These are phyloP conservation scores for Pteruthius melanotis DNA, from an alignment of 2,113 vertebrate species.

Conservation along the genomic window DNA sequence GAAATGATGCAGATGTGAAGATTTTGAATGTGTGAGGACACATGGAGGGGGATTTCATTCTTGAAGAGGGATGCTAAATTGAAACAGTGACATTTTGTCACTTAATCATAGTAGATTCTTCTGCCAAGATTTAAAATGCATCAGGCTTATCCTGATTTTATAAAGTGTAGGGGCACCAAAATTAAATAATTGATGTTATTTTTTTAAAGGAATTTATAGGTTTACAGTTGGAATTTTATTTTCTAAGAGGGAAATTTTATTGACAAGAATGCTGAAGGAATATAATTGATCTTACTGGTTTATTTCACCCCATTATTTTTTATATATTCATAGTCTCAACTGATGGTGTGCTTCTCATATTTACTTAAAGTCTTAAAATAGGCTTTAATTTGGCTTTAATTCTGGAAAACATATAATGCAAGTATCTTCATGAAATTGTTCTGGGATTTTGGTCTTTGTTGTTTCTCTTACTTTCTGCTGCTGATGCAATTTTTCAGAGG, in stretches of 20 bases:
- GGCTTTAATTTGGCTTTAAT: not conserved
- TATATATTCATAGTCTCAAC: not conserved
- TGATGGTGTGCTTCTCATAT: not conserved
- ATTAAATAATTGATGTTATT: not conserved
- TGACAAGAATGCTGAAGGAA: not conserved
- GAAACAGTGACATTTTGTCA: not conserved
- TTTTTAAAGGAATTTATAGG: not conserved
- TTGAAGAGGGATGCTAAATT: not conserved
- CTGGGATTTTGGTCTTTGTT: not conserved
- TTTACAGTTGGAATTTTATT: not conserved
- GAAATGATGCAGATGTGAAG: not conserved
- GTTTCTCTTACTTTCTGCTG: not conserved
- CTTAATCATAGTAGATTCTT: not conserved
- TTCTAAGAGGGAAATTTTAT: not conserved
- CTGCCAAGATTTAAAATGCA: not conserved
- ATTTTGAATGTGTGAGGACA: not conserved
- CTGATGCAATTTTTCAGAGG: not conserved
- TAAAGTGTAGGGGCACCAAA: not conserved
- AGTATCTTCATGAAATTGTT: not conserved
- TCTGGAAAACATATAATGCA: not conserved
- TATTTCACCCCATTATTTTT: not conserved
- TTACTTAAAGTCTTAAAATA: not conserved
- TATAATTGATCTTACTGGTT: not conserved
- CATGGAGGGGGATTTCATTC: not conserved
- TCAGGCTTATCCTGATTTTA: not conserved